Percentiles rank a stretch among this genome's conserved stretches.
phyloP scores from a whole-genome alignment of 2,888 invertebrate genomes.

The Drosophila formosana region DNA sequence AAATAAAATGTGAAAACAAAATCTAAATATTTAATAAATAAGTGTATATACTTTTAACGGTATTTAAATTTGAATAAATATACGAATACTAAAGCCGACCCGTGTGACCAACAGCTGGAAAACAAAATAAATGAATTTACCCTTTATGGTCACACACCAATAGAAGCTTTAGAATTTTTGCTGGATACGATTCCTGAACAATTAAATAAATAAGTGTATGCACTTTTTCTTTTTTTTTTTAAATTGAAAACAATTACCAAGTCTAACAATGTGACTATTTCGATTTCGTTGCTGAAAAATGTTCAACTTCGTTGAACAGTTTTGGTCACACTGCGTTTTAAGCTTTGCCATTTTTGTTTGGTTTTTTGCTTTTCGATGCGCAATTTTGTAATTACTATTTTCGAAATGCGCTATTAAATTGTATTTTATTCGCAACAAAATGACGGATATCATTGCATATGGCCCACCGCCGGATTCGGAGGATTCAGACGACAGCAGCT shows the following conservation, averaged over 20 bases:
- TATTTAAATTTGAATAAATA: neutral
- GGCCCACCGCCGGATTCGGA: constrained; percentile 79
- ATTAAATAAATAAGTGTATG: neutral
- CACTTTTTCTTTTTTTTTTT: neutral
- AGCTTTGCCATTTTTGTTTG: constrained; percentile 47
- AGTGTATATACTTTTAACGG: neutral
- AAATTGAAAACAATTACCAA: neutral
- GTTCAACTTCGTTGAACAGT: too few relatives aligned
- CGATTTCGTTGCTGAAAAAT: too few relatives aligned
- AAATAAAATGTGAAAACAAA: constrained; percentile 29
- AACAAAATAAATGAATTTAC: neutral
- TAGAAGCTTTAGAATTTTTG: too few relatives aligned
- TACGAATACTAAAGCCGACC: constrained; percentile 8
- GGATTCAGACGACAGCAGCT: constrained; percentile 82
- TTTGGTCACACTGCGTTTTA: constrained; percentile 33
- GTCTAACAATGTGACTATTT: constrained; percentile 33
- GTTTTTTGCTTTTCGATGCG: constrained; percentile 48
- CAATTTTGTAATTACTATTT: constrained; percentile 32
- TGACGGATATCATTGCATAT: constrained; percentile 45
- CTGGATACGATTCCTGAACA: too few relatives aligned
- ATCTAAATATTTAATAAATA: constrained; percentile 6
- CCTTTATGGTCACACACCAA: too few relatives aligned
- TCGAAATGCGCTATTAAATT: constrained; percentile 21
- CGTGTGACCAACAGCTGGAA: neutral
- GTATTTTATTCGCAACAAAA: constrained; percentile 29